Percentiles rank a stretch among this genome's conserved stretches.
Conservation (phyloP, 2,797 vertebrate species). For the Enteromius unitaeniatus region DNA sequence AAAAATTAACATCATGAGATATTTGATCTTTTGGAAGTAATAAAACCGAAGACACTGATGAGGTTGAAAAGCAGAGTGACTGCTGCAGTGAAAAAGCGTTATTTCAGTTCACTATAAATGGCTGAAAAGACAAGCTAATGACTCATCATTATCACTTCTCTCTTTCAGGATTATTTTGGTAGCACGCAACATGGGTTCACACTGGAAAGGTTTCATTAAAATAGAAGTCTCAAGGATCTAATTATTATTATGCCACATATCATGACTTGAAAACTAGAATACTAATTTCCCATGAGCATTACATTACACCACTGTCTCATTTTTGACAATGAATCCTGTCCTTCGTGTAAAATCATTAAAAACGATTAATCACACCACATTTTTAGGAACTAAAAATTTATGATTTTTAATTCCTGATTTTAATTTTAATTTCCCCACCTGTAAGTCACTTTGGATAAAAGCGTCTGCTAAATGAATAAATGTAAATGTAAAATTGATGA, state of each 20-base stretch:
- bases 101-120: constrained; percentile 3
- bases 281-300: not conserved
- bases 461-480: too few species aligned
- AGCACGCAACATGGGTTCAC: not conserved
- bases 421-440: too few species aligned
- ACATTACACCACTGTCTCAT: not conserved
- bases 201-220: constrained; percentile 9
- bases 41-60: not conserved
- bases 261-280: constrained; percentile 11
- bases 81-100: not conserved
- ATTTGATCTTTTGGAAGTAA: not conserved
- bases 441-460: too few species aligned
- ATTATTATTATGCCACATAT: not conserved
- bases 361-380: constrained; percentile 13
- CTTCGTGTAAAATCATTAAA: constrained; percentile 8
- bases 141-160: constrained; percentile 14
- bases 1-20: not conserved
- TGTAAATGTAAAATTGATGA: constrained; percentile 4
- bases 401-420: not conserved
- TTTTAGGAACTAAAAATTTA: constrained; percentile 9
- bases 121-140: constrained; percentile 8
- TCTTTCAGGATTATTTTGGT: constrained; percentile 18
- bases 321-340: not conserved
- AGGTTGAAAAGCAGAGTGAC: not conserved
- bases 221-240: not conserved